Conservation (phyloP, 2,888 invertebrate genomes). For the Harpalus rubripes region DNA sequence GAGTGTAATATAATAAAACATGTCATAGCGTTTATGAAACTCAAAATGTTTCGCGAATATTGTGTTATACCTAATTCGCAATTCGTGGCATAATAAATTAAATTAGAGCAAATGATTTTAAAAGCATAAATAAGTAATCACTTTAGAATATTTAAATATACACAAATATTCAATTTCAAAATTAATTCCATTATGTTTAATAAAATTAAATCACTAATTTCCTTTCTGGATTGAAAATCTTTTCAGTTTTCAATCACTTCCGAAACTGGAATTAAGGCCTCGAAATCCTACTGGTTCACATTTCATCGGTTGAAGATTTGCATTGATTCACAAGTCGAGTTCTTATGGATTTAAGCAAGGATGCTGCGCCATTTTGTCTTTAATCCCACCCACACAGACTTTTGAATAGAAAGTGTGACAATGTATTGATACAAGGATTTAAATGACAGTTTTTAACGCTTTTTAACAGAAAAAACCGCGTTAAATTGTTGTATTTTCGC, state of each 20-base stretch:
- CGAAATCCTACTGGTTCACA: slow-evolving; percentile 18
- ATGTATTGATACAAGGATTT: too few relatives aligned
- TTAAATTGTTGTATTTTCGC: too few relatives aligned
- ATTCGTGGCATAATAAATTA: too few relatives aligned
- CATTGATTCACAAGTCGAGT: slow-evolving; percentile 43
- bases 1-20: too few relatives aligned
- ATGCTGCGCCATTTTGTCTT: slow-evolving; percentile 30
- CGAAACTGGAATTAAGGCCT: not conserved
- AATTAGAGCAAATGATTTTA: not conserved
- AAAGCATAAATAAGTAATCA: slow-evolving; percentile 19
- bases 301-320: slow-evolving; percentile 43
- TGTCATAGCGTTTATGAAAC: too few relatives aligned
- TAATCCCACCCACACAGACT: not conserved
- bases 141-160: slow-evolving; percentile 2
- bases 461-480: too few relatives aligned
- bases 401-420: too few relatives aligned
- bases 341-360: slow-evolving; percentile 37
- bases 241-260: slow-evolving; percentile 8
- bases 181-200: slow-evolving; percentile 25
- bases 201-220: not conserved
- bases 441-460: too few relatives aligned
- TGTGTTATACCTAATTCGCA: too few relatives aligned
- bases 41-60: too few relatives aligned
- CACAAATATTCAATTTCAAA: slow-evolving; percentile 15
- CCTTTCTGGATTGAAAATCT: slow-evolving; percentile 9